phyloP scores from a whole-genome alignment of 1,140 invertebrate genomes.

The Bombus confusus region DNA sequence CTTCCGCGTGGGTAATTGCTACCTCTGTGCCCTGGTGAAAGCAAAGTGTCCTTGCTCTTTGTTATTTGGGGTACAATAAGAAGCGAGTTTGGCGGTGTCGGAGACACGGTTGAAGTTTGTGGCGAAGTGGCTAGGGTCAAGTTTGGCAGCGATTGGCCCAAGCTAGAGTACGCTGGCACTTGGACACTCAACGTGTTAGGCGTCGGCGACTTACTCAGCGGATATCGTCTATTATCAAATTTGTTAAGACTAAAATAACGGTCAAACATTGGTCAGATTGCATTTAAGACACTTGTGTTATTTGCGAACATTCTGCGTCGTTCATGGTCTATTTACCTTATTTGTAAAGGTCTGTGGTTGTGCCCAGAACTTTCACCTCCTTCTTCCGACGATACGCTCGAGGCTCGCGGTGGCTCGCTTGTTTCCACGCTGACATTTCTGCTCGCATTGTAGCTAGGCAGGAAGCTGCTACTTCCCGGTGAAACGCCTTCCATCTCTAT shows the following conservation, averaged over 20 bases:
- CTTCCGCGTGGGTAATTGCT: conserved; percentile 63
- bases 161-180: conserved; percentile 84
- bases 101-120: conserved; percentile 80
- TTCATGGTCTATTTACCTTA: conserved; percentile 69
- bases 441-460: conserved; percentile 81
- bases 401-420: conserved; percentile 82
- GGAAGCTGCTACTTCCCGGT: conserved; percentile 80
- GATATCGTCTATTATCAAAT: conserved; percentile 73
- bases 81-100: conserved; percentile 80
- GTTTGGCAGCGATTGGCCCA: conserved; percentile 90
- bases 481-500: conserved; percentile 88
- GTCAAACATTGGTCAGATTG: conserved; percentile 29
- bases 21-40: conserved; percentile 82
- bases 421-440: conserved; percentile 84
- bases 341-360: conserved; percentile 77
- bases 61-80: conserved; percentile 81
- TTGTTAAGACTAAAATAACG: conserved; percentile 52
- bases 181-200: conserved; percentile 90
- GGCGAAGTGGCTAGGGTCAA: conserved; percentile 84
- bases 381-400: conserved; percentile 85
- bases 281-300: background rate
- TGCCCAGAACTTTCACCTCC: conserved; percentile 77
- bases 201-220: conserved; percentile 82
- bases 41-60: conserved; percentile 81
- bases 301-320: background rate